Conservation (phyloP, 2,888 invertebrate species). For the Zygaena filipendulae region DNA sequence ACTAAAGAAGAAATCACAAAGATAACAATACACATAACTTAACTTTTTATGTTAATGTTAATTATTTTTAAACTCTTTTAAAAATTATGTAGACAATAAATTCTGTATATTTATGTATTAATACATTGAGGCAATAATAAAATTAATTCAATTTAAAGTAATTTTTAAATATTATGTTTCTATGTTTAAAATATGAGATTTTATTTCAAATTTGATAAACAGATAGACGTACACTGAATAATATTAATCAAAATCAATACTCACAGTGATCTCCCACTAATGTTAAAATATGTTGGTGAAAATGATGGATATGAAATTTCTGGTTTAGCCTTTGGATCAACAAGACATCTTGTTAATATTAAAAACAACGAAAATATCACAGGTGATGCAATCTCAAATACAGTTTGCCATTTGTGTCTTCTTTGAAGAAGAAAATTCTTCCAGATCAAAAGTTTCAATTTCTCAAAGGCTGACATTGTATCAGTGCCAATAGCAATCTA, state of each 20-base stretch:
- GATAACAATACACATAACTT: too few species aligned
- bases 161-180: too few species aligned
- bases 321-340: slow-evolving; percentile 68
- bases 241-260: slow-evolving; percentile 19
- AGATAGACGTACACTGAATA: too few species aligned
- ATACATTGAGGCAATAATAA: slow-evolving; percentile 1
- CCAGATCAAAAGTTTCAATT: slow-evolving; percentile 81
- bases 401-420: slow-evolving; percentile 77
- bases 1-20: too few species aligned
- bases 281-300: slow-evolving; percentile 51
- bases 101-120: neutral
- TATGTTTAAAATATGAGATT: too few species aligned
- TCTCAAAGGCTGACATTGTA: slow-evolving; percentile 56
- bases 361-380: slow-evolving; percentile 76
- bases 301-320: slow-evolving; percentile 39
- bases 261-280: slow-evolving; percentile 45
- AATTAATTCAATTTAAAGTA: neutral
- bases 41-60: too few species aligned
- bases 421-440: slow-evolving; percentile 84
- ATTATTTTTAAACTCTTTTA: too few species aligned
- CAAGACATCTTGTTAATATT: slow-evolving; percentile 76
- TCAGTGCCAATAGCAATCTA: slow-evolving; percentile 14
- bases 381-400: slow-evolving; percentile 77
- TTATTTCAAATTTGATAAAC: too few species aligned
- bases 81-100: too few species aligned